Conservation (phyloP, 2,113 vertebrate genomes). For the Tonatia bakeri region DNA sequence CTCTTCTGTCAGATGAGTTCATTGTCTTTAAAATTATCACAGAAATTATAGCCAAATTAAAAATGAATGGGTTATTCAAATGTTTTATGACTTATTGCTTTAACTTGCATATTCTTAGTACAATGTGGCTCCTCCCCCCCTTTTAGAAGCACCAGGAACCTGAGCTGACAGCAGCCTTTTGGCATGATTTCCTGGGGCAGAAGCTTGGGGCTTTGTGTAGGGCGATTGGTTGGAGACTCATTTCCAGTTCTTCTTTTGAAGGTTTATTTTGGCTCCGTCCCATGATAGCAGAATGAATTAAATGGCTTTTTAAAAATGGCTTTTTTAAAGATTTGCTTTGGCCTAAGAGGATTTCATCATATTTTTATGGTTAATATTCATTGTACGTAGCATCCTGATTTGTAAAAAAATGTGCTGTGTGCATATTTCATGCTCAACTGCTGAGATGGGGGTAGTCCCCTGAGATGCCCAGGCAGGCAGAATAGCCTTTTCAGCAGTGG, state of each 20-base stretch:
- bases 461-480: background rate
- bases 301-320: background rate
- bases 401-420: background rate
- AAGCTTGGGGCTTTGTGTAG: background rate
- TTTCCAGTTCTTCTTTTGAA: constrained; percentile 1
- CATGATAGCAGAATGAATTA: background rate
- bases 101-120: constrained; percentile 17
- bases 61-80: constrained; percentile 52
- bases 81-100: constrained; percentile 6
- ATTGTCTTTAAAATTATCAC: constrained; percentile 50
- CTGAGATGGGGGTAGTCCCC: background rate
- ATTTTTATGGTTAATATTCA: background rate
- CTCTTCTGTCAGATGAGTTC: constrained; percentile 67
- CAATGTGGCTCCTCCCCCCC: background rate
- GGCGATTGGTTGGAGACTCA: background rate
- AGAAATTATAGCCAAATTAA: constrained; percentile 54
- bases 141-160: background rate
- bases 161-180: background rate
- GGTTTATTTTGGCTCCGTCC: background rate
- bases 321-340: background rate
- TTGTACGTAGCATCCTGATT: background rate
- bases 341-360: background rate
- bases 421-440: background rate
- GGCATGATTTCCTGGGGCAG: background rate
- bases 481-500: background rate